Conservation (phyloP, 2,113 vertebrate species). For the Lathamus discolor region DNA sequence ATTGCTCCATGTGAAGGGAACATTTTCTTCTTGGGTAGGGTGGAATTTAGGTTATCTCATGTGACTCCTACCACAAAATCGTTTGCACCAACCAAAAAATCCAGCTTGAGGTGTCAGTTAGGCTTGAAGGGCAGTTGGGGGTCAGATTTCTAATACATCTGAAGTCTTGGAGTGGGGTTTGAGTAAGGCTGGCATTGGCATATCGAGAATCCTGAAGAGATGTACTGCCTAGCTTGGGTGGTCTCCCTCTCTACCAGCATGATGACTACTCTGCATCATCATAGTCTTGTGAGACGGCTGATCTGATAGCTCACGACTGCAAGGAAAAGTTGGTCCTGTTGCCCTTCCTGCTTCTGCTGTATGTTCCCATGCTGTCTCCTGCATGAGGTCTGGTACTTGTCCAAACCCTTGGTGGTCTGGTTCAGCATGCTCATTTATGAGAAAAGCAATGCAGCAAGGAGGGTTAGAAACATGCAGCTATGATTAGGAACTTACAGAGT, state of each 20-base stretch:
- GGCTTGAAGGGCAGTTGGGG: background rate
- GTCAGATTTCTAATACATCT: background rate
- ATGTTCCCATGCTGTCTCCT: conserved; percentile 35
- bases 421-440: background rate
- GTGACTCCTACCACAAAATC: background rate
- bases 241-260: background rate
- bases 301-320: background rate
- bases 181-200: background rate
- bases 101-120: background rate
- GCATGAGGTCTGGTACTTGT: conserved; percentile 32
- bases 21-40: background rate
- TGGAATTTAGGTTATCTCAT: background rate
- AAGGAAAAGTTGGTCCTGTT: conserved; percentile 8
- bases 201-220: background rate
- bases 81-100: background rate
- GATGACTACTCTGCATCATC: background rate
- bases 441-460: background rate
- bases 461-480: background rate
- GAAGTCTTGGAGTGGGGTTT: background rate
- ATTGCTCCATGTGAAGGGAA: background rate
- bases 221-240: background rate
- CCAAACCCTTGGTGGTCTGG: conserved; percentile 49
- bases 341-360: background rate
- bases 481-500: background rate
- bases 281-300: background rate